Evolutionary conservation across 2,113 vertebrate species (phyloP), one percentile per base, ranked within the genome.

Genomic region (Tonatia bakeri): DNA sequence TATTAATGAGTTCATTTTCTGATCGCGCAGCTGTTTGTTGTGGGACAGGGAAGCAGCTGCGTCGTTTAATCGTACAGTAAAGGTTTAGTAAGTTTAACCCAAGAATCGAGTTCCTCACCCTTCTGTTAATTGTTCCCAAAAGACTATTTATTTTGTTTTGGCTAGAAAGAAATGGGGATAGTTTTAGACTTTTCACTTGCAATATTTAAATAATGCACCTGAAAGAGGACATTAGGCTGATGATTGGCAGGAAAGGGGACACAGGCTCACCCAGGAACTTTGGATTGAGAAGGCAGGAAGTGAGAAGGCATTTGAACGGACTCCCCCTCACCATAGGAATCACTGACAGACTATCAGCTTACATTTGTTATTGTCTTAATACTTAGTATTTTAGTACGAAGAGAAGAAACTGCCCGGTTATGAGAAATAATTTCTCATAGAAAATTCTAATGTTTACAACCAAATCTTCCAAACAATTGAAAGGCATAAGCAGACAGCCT

Each of bases 381-480:
- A 91, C 75, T 65, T 26, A 61, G 7, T 36, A 45, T 61, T 86
- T 89, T 38, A 50, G 20, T 33, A 26, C 31, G 1, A 52, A 54
- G 73, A 75, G 36, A 47, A 95, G 26, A 73, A 65, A 61, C 3
- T 69, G 15, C 72, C 16, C 54, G 50, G 8, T 59, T 84, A 13
- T 77, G 56, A 87, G 26, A 45, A 81, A 80, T 65, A 45, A 94
- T 77, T 84, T 88, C 61, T 94, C 26, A 16, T 36, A 65, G 70
- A 86, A 95, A 93, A 70, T 88, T 95, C 33, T 94, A 64, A 61
- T 47, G 56, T 79, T 86, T 52, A 15, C 31, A 70, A 72, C 33
- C 24, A 94, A 79, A 92, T 17, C 47, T 92, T 38, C 38, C 6
- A 9, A 87, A 26, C 31, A 92, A 73, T 85, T 38, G 31, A 65